Base-by-base conservation (phyloP, 2,113 vertebrate genomes). In the Colius striatus region DNA sequence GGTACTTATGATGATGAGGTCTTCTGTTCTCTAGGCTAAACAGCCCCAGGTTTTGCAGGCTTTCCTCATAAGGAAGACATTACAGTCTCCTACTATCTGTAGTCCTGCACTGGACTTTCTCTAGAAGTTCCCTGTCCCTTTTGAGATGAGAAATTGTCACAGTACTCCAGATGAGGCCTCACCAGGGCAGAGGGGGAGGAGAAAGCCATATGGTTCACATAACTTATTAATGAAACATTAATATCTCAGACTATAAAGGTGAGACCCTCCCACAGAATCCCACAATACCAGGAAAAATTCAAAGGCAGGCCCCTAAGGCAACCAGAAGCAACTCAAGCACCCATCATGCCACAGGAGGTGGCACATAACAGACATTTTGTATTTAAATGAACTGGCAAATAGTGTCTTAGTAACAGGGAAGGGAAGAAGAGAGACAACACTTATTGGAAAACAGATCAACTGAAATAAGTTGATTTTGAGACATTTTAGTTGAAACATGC, bases 401-500 rank as follows among this genome's bases (percentile, higher is more conserved):
- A 30, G 21, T 66, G 57, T 72, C 85, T 93, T 92, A 80, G 75
- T 85, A 95, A 96, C 32, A 66, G 55, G 30, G 70, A 47, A 80
- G 9, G 10, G 9, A 73, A 73, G 19, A 85, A 60, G 13, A 81
- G 27, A 61, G 68, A 55, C 13, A 84, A 58, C n/a, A 76, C 71
- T 91, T 92, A 89, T 60, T 86, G 72, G 63, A 63, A 96, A 92
- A 68, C 41, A 92, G 81, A 93, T 81, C 76, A 83, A 84, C 23
- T 70, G 66, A 85, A 93, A 38, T 43, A 94, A 87, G 93, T 96
- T 96, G 96, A 80, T 96, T 97, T 91, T 97, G 66, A 95, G 80
- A 95, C 19, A 71, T 81, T 96, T 92, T 62, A 96, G 73, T 94
- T 89, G 92, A 98, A 97, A 95, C 67, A 92, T 5, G 5, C 87